Base-by-base conservation (phyloP, 2,113 vertebrate species). In the Trogon surrucura region DNA sequence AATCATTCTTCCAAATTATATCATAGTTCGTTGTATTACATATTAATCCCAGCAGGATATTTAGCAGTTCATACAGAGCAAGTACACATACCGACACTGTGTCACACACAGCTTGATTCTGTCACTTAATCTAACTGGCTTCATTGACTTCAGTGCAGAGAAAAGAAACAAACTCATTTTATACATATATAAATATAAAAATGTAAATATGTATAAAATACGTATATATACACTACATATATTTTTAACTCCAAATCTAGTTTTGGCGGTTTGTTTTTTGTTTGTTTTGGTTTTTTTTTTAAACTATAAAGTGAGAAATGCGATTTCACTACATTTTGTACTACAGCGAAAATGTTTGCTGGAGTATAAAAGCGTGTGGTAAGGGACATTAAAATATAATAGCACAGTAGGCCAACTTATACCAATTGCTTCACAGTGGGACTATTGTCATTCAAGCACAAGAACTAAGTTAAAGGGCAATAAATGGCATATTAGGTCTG, bases 371-470 rank as follows among this genome's bases (percentile, higher is more conserved):
- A 95, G 47, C 64, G 53, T 92, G n/a, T 56, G 29, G 56, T 75
- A 83, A 77, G 21, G 81, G 67, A 81, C 45, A 73, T 95, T 87
- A 95, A 97, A 94, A 84, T 29, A 83, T 74, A 86, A 91, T 80
- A 93, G 83, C 67, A 73, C 78, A 93, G 72, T 93, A 80, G 93
- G 89, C 44, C 70, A 86, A 90, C 69, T 89, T 77, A 89, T 34
- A 86, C 22, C 84, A 93, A 90, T 95, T 95, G 84, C 75, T 97
- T 97, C 80, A 6, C 77, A 70, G 93, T 86, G 36, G 78, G 66
- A 72, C 80, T 91, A 62, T 71, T 94, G 93, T 93, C 80, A 97
- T 91, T 96, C 65, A 95, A 91, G 78, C 79, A 91, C 44, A 87
- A 94, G 64, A 8, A 89, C 38, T 77, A 73, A 91, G 74, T 93